Conservation (phyloP, 2,888 invertebrate species). For the Clivina fossor region DNA sequence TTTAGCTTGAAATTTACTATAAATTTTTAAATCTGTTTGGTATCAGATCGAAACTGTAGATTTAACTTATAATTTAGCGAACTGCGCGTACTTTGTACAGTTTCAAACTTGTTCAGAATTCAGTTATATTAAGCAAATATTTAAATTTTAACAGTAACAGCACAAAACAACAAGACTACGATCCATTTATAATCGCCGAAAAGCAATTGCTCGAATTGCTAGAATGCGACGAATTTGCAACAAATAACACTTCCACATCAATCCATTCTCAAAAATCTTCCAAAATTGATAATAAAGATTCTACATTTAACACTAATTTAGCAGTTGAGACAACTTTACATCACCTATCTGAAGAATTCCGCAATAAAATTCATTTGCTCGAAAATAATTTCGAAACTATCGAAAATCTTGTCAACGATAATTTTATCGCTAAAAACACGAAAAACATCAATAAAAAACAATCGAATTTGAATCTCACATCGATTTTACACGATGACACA, state of each 20-base stretch:
- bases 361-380: slow-evolving; percentile 47
- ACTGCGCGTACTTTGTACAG: no score
- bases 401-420: slow-evolving; percentile 49
- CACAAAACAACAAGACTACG: no score
- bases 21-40: no score
- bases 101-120: no score
- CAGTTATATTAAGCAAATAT: no score
- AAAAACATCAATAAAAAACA: slow-evolving; percentile 30
- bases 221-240: slow-evolving; percentile 63
- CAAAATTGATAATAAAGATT: slow-evolving; percentile 27
- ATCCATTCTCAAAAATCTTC: slow-evolving; percentile 17
- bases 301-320: slow-evolving; percentile 39
- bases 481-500: slow-evolving; percentile 43
- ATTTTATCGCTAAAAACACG: slow-evolving; percentile 37
- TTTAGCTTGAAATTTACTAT: no score
- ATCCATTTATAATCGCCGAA: slow-evolving; percentile 78
- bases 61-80: no score
- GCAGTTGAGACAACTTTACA: slow-evolving; percentile 54
- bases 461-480: slow-evolving; percentile 37
- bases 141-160: slow-evolving; percentile 24
- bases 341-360: slow-evolving; percentile 53
- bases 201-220: slow-evolving; percentile 80
- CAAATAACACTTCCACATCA: slow-evolving; percentile 45
- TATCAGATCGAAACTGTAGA: no score
- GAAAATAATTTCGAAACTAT: slow-evolving; percentile 47